Percentiles rank a stretch among this genome's conserved stretches.
phyloP scores from a whole-genome alignment of 2,888 invertebrate species.

The Ditula angustiorana region DNA sequence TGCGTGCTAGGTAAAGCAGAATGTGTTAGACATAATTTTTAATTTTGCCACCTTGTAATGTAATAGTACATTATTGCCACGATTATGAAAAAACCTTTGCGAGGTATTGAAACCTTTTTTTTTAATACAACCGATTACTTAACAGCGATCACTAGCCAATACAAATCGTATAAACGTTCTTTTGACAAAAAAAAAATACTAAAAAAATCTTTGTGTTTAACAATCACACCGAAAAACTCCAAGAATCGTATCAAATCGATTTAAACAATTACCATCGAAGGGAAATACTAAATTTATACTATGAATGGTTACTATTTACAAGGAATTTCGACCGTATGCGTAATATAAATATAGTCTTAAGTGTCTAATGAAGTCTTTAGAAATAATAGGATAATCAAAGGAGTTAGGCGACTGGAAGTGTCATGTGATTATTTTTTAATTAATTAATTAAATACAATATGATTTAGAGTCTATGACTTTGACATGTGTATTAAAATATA shows the following conservation, averaged over 20 bases:
- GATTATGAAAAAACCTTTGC: too few relatives aligned
- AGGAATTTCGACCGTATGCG: constrained; percentile 15
- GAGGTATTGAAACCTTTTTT: too few relatives aligned
- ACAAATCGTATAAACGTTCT: constrained; percentile 10
- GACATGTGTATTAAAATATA: too few relatives aligned
- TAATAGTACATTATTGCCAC: too few relatives aligned
- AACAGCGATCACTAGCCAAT: not conserved
- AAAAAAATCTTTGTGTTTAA: constrained; percentile 11
- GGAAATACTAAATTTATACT: not conserved
- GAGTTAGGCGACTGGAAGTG: constrained; percentile 16
- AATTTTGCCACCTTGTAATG: too few relatives aligned
- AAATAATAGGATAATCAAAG: constrained; percentile 14
- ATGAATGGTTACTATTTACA: not conserved
- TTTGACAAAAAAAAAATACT: not conserved
- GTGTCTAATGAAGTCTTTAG: constrained; percentile 2
- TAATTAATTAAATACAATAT: not conserved
- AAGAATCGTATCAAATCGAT: constrained; percentile 70
- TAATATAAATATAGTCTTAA: constrained; percentile 2
- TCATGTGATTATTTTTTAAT: not conserved
- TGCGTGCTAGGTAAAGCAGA: too few relatives aligned
- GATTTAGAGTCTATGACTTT: too few relatives aligned
- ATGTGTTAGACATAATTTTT: too few relatives aligned
- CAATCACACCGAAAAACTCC: constrained; percentile 57
- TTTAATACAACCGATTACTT: constrained; percentile 11
- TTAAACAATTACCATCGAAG: constrained; percentile 47